These are phyloP conservation scores for Aplodontia rufa DNA, from an alignment of 2,113 vertebrate species.

Conservation along the genomic window DNA sequence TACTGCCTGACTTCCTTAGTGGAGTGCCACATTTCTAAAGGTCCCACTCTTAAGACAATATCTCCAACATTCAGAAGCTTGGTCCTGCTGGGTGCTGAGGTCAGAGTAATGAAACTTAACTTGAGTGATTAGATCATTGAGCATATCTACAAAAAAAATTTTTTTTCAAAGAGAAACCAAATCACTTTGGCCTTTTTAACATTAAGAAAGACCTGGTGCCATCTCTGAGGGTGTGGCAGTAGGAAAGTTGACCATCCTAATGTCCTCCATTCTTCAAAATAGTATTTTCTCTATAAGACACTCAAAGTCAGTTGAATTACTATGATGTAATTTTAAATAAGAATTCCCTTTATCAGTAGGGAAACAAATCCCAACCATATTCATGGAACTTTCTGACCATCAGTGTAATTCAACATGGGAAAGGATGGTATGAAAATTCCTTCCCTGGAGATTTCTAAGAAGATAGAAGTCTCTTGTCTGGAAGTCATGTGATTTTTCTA, in stretches of 20 bases:
- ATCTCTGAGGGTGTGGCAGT: not conserved
- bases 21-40: not conserved
- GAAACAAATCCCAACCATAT: not conserved
- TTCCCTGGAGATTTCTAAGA: not conserved
- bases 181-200: not conserved
- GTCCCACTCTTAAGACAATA: not conserved
- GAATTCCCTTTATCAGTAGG: not conserved
- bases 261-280: not conserved
- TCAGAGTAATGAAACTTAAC: not conserved
- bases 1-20: not conserved
- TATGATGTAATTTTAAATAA: not conserved
- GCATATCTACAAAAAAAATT: not conserved
- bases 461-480: not conserved
- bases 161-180: not conserved
- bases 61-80: not conserved
- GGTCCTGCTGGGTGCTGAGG: not conserved
- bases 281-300: not conserved
- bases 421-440: not conserved
- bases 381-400: constrained; percentile 17
- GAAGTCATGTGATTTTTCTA: not conserved
- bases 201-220: not conserved
- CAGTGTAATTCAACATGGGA: not conserved
- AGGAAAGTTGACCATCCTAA: not conserved
- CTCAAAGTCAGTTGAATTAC: not conserved
- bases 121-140: not conserved